A percentile compares a stretch with the other conserved stretches of the same genome.
These are phyloP conservation scores for Ladona fulva DNA, from an alignment of 1,140 invertebrate species.

Conservation along the genomic window DNA sequence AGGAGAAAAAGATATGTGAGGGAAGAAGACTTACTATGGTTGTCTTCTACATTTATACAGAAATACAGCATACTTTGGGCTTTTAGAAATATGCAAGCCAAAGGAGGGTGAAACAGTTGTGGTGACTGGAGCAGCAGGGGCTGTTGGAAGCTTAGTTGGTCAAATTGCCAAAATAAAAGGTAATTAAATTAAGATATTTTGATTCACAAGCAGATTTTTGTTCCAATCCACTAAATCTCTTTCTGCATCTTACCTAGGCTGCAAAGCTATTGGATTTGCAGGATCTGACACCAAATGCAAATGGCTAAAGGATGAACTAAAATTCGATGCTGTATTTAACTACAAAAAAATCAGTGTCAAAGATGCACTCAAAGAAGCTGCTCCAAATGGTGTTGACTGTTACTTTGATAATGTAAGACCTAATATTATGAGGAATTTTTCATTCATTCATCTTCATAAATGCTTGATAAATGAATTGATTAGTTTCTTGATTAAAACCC, in stretches of 20 bases:
- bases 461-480: neutral
- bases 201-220: too few relatives aligned
- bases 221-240: too few relatives aligned
- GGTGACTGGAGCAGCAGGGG: conserved; percentile 52
- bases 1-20: neutral
- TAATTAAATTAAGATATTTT: conserved; percentile 20
- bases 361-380: conserved; percentile 45
- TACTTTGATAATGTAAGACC: conserved; percentile 62
- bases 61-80: conserved; percentile 64
- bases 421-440: neutral
- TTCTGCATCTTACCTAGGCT: conserved; percentile 38
- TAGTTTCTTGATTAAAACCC: neutral
- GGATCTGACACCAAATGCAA: conserved; percentile 58
- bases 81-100: conserved; percentile 56
- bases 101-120: conserved; percentile 57
- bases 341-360: conserved; percentile 53
- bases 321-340: conserved; percentile 59
- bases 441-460: neutral
- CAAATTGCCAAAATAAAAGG: conserved; percentile 62
- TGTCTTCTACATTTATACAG: conserved; percentile 34
- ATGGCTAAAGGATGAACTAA: conserved; percentile 53
- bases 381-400: conserved; percentile 58
- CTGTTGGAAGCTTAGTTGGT: conserved; percentile 59
- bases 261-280: conserved; percentile 59
- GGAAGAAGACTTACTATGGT: neutral